A percentile compares a stretch with the other conserved stretches of the same genome.
These are phyloP conservation scores for Oithona nana DNA, from an alignment of 2,888 invertebrate species.

Conservation along the genomic window DNA sequence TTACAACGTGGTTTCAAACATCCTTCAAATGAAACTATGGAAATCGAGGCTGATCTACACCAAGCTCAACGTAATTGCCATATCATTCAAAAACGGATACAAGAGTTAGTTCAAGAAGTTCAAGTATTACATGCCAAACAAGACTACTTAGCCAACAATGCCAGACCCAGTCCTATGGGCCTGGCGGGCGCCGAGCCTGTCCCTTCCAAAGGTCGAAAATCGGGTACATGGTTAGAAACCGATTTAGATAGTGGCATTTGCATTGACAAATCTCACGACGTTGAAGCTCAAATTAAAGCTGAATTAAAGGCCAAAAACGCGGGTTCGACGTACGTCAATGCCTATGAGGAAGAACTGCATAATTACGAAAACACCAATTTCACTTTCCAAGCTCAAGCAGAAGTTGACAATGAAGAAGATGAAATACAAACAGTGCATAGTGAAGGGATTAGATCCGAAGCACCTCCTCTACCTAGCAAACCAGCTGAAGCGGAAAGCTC, in stretches of 20 bases:
- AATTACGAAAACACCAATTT: neutral
- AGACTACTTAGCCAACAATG: constrained; percentile 11
- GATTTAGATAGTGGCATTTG: neutral
- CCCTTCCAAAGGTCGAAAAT: neutral
- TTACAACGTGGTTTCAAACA: neutral
- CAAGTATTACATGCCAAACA: neutral
- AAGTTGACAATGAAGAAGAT: neutral
- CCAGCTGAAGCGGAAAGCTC: neutral
- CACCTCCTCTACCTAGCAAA: neutral
- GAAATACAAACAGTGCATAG: neutral
- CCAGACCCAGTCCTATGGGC: neutral
- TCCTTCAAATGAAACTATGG: neutral
- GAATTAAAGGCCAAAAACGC: neutral
- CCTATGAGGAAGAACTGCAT: neutral
- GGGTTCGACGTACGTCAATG: neutral
- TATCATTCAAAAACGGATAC: neutral
- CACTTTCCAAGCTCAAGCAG: no score
- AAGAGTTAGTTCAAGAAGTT: neutral
- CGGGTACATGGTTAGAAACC: neutral
- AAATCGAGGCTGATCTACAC: neutral
- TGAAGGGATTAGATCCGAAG: neutral
- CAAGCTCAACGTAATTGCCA: neutral
- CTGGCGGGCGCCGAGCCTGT: neutral
- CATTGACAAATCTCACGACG: neutral
- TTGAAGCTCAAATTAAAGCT: neutral